Percentiles rank a stretch among this genome's conserved stretches.
Conservation (phyloP, 1,140 invertebrate species). For the Pseudoatta argentina region DNA sequence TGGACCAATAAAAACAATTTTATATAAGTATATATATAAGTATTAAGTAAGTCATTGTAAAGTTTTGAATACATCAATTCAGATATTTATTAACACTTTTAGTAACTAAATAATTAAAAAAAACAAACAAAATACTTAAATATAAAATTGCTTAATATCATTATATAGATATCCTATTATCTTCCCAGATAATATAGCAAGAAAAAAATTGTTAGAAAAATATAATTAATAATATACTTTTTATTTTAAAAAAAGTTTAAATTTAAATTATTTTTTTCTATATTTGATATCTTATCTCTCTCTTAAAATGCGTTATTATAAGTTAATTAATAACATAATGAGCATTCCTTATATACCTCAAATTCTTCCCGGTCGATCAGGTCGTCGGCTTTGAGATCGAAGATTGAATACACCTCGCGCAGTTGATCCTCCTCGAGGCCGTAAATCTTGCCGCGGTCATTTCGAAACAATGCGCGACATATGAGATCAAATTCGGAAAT, state of each 20-base stretch:
- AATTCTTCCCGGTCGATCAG: conserved; percentile 94
- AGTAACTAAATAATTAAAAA: not conserved
- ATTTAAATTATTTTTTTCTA: not conserved
- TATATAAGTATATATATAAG: not conserved
- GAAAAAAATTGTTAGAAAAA: not conserved
- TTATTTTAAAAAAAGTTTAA: not conserved
- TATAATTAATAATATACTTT: not conserved
- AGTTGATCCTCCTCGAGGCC: conserved; percentile 90
- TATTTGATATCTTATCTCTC: not conserved
- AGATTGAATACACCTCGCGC: conserved; percentile 92
- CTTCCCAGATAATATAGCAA: not conserved
- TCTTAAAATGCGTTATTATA: not conserved
- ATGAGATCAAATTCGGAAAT: conserved; percentile 93
- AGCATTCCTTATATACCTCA: conserved; percentile 81
- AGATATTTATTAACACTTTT: conserved; percentile 2
- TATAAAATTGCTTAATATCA: not conserved
- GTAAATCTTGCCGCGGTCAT: conserved; percentile 94
- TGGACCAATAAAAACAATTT: not conserved
- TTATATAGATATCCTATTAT: not conserved
- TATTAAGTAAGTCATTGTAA: not conserved
- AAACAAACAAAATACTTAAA: not conserved
- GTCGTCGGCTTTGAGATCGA: conserved; percentile 93
- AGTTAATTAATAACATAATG: not conserved
- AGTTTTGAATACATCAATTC: not conserved
- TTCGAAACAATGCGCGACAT: conserved; percentile 94